Evolutionary conservation across 2,888 invertebrate species (phyloP).

Genomic region (Agrilus mali): DNA sequence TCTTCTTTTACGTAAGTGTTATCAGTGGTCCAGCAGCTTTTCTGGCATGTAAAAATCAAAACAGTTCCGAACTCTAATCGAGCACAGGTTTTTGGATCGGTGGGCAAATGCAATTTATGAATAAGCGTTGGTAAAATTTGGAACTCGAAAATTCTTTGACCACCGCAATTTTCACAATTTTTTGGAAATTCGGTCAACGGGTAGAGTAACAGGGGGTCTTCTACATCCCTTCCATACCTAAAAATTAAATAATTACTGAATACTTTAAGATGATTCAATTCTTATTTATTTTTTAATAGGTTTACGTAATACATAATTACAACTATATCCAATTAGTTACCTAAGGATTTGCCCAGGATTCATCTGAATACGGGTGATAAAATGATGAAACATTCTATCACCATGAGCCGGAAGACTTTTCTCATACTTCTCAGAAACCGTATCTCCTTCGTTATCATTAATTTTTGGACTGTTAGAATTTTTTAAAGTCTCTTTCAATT

Average conservation of each 20-base stretch:
- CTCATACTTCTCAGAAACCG: conserved; percentile 59
- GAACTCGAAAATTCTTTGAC: conserved; percentile 63
- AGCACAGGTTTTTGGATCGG: conserved; percentile 25
- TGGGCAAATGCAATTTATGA: conserved; percentile 47
- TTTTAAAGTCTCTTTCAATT: conserved; percentile 3
- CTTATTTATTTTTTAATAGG: no score
- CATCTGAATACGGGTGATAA: conserved; percentile 54
- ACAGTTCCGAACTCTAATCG: conserved; percentile 79
- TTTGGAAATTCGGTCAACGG: conserved; percentile 43
- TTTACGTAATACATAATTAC: no score
- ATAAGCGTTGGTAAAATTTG: conserved; percentile 75
- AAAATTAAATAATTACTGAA: conserved; percentile 1
- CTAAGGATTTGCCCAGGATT: conserved; percentile 76
- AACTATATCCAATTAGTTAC: conserved; percentile 33
- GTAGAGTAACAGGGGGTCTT: conserved; percentile 54
- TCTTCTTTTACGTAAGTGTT: conserved; percentile 56
- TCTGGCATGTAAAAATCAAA: conserved; percentile 67
- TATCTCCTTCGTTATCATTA: conserved; percentile 20
- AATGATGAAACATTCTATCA: conserved; percentile 70
- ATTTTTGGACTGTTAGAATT: conserved; percentile 12
- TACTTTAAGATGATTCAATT: no score
- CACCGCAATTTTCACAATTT: conserved; percentile 57
- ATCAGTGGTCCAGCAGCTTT: conserved; percentile 67
- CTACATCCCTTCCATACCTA: conserved; percentile 64
- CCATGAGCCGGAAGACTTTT: conserved; percentile 69